Percentiles rank a stretch among this genome's conserved stretches.
Evolutionary conservation across 2,797 vertebrate species (phyloP).

Genomic region (Sciaenops ocellatus): DNA sequence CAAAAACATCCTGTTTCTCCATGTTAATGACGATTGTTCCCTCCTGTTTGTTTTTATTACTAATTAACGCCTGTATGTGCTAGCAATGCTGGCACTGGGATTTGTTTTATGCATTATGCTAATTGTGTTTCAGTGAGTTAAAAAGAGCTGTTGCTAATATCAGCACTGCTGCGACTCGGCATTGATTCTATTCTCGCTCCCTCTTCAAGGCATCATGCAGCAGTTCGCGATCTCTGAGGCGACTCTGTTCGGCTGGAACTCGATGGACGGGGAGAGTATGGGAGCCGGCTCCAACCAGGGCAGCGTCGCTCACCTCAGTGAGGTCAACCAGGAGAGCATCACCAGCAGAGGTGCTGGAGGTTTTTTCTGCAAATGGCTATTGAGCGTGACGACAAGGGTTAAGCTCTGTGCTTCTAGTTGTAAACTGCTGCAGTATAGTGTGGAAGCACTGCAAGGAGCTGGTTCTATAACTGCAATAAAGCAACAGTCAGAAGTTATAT

Average conservation of each 20-base stretch:
- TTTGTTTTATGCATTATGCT: neutral
- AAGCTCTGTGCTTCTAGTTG: neutral
- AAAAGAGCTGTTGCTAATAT: neutral
- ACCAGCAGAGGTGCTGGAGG: constrained; percentile 84
- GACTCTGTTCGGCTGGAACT: constrained; percentile 96
- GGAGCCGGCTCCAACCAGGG: constrained; percentile 94
- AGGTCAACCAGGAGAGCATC: constrained; percentile 95
- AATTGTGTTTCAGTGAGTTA: constrained; percentile 1
- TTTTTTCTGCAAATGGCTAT: neutral
- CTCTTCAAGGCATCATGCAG: constrained; percentile 91
- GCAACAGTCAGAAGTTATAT: neutral
- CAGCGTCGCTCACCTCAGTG: constrained; percentile 89
- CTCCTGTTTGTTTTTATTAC: constrained; percentile 14
- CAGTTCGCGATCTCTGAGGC: constrained; percentile 98
- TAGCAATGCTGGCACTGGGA: constrained; percentile 12
- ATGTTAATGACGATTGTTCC: constrained; percentile 21
- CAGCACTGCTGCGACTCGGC: neutral
- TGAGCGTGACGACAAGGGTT: no score
- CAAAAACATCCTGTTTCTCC: neutral
- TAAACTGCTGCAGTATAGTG: neutral
- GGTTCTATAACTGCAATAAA: neutral
- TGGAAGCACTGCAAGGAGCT: neutral
- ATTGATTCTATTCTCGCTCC: neutral
- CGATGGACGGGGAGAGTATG: constrained; percentile 95
- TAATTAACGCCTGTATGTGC: constrained; percentile 19